Evolutionary conservation across 2,888 invertebrate genomes (phyloP).

Genomic region (Liopterus haemorrhoidalis): DNA sequence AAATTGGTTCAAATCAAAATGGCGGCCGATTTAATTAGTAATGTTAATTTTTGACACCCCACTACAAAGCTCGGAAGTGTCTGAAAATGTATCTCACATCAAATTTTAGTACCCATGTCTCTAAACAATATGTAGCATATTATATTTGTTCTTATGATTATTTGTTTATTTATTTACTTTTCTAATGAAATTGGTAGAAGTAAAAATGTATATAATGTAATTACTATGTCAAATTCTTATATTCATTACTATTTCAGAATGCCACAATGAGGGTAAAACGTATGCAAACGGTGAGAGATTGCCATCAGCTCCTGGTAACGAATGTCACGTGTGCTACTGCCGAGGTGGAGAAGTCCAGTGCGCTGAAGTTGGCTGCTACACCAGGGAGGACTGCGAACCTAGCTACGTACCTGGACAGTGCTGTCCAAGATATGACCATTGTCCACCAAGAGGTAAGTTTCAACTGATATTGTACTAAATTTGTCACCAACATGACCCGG

Average conservation of each 20-base stretch:
- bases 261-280: constrained; percentile 65
- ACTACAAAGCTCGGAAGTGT: too few species aligned
- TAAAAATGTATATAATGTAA: constrained; percentile 3
- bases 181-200: neutral
- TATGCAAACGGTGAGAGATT: constrained; percentile 74
- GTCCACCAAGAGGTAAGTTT: constrained; percentile 65
- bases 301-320: constrained; percentile 59
- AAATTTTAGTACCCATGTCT: too few species aligned
- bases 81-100: too few species aligned
- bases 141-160: neutral
- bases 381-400: constrained; percentile 68
- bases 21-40: too few species aligned
- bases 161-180: neutral
- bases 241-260: constrained; percentile 53
- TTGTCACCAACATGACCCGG: too few species aligned
- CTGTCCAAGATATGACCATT: constrained; percentile 77
- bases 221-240: constrained; percentile 12
- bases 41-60: too few species aligned
- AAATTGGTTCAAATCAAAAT: too few species aligned
- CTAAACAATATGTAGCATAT: too few species aligned
- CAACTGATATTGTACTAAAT: too few species aligned
- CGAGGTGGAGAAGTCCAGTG: constrained; percentile 74
- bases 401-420: constrained; percentile 67
- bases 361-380: constrained; percentile 69
- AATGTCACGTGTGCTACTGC: constrained; percentile 76